Evolutionary conservation across 2,113 vertebrate species (phyloP), one percentile per base, ranked within the genome.

Genomic region (Kryptolebias marmoratus): DNA sequence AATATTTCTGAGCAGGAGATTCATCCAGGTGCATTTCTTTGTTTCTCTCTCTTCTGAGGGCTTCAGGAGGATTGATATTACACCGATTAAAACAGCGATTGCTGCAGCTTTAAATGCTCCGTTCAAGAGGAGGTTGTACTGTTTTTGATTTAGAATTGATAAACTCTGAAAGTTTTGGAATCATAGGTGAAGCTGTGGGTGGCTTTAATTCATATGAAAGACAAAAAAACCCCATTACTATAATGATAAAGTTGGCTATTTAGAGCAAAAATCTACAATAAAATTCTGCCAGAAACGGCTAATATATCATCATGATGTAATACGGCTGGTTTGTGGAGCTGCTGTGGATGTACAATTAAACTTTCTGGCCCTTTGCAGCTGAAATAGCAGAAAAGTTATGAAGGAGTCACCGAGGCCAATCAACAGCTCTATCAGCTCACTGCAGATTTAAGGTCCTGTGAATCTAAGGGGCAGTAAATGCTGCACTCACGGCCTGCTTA

Each of bases 391-490:
- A n/a, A 44, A 59, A 66, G 55, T 47, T 63, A 10, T 59, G 27
- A 4, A 27, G 0, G 4, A 67, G 71, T 67, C 60, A 68, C 28
- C 4, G 58, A 75, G 47, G 77, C 75, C 72, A 44, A 58, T 71
- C 69, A 68, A 56, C 68, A 73, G 31, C 74, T 81, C 78, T 65
- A 73, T 84, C 80, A 66, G 72, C 54, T 53, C 3, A 11, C 67
- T 78, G 64, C 64, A 73, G 58, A 78, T 77, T 65, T 48, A 63
- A 71, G 32, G 45, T 36, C 22, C 2, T 81, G 72, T 68, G 50
- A 53, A 61, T 79, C 47, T 5, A 30, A 68, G 48, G 42, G 32
- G 39, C 58, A 12, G 58, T 64, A 31, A 75, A 63, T 28, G 16
- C 54, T 39, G 18, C 16, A 45, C 69, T 73, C 62, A 63, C 60